phyloP scores from a whole-genome alignment of 64 coral and sea anemone genomes.

The Actinia equina region DNA sequence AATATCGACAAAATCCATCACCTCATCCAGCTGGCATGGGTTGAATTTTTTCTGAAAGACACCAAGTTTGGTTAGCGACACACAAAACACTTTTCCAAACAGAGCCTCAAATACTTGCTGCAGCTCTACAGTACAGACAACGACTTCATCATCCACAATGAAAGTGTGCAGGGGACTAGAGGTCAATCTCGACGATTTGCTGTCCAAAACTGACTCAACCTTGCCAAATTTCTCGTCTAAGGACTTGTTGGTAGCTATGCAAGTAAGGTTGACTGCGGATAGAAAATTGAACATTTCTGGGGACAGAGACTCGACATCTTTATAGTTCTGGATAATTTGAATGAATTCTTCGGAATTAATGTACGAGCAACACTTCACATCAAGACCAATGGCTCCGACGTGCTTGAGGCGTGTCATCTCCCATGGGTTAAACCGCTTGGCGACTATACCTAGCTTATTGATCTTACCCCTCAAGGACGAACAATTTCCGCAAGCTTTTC shows the following conservation, averaged over 20 bases:
- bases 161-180: conserved; percentile 32
- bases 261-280: neutral
- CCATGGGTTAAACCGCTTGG: conserved; percentile 41
- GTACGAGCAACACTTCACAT: conserved; percentile 68
- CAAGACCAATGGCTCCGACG: conserved; percentile 28
- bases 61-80: conserved; percentile 23
- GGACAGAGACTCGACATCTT: neutral
- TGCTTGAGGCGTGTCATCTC: conserved; percentile 52
- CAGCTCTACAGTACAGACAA: conserved; percentile 54
- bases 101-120: conserved; percentile 39
- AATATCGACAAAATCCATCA: conserved; percentile 29
- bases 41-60: conserved; percentile 27
- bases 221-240: neutral
- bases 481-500: conserved; percentile 49
- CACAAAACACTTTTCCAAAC: conserved; percentile 35
- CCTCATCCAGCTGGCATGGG: conserved; percentile 26
- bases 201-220: neutral
- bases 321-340: conserved; percentile 39
- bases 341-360: conserved; percentile 38
- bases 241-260: neutral
- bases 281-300: conserved; percentile 31
- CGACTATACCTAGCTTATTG: conserved; percentile 47
- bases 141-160: conserved; percentile 35
- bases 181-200: neutral
- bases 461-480: conserved; percentile 37